Conservation (phyloP, 2,888 invertebrate genomes). For the Hirtodrosophila duncani region DNA sequence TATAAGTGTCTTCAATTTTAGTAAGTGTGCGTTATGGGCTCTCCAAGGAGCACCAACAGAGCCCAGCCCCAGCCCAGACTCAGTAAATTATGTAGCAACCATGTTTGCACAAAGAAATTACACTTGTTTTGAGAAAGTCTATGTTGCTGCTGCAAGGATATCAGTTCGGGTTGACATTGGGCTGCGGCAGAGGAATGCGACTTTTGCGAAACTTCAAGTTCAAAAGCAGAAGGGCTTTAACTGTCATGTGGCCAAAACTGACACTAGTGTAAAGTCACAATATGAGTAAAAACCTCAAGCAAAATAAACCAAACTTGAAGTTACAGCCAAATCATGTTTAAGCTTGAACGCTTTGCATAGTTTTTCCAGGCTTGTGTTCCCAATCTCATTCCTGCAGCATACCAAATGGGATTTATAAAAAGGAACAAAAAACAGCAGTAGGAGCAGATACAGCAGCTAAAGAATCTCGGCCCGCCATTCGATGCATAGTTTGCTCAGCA, state of each 20-base stretch:
- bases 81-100: slow-evolving; percentile 27
- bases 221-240: slow-evolving; percentile 8
- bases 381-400: slow-evolving; percentile 35
- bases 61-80: slow-evolving; percentile 4
- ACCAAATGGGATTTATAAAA: slow-evolving; percentile 47
- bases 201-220: slow-evolving; percentile 2
- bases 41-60: not conserved
- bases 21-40: slow-evolving; percentile 57
- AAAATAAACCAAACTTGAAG: slow-evolving; percentile 36
- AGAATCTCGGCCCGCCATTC: slow-evolving; percentile 46
- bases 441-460: slow-evolving; percentile 19
- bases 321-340: slow-evolving; percentile 54
- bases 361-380: slow-evolving; percentile 15
- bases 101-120: slow-evolving; percentile 36
- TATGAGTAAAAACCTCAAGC: slow-evolving; percentile 35
- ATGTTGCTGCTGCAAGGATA: too few relatives aligned
- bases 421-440: slow-evolving; percentile 15
- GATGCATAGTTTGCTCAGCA: slow-evolving; percentile 45
- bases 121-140: slow-evolving; percentile 17
- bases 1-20: slow-evolving; percentile 70
- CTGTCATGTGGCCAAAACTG: slow-evolving; percentile 44
- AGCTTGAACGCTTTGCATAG: slow-evolving; percentile 55
- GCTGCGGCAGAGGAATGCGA: not conserved
- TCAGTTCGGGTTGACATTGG: not conserved
- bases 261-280: slow-evolving; percentile 47